These are phyloP conservation scores for Drosophila rubida DNA, from an alignment of 2,888 invertebrate species.

Conservation along the genomic window DNA sequence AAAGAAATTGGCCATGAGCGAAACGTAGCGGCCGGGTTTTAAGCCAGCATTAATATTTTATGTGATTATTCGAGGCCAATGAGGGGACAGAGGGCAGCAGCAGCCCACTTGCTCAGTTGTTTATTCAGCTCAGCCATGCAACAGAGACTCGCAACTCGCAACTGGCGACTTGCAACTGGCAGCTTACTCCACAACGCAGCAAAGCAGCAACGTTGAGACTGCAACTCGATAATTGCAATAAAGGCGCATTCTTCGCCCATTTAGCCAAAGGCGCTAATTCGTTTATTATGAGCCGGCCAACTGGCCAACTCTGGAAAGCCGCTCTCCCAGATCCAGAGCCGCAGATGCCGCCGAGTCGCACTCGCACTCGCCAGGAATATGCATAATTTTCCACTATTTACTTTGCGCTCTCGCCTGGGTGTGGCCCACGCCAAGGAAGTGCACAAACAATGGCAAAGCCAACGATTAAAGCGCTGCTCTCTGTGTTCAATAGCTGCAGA, in stretches of 20 bases:
- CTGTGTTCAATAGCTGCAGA: constrained; percentile 57
- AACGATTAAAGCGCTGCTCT: constrained; percentile 50
- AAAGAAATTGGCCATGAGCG: constrained; percentile 75
- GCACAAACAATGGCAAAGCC: constrained; percentile 55
- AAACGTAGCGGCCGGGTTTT: constrained; percentile 56
- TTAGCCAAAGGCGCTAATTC: constrained; percentile 78
- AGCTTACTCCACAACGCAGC: too few relatives aligned
- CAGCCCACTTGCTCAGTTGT: too few relatives aligned
- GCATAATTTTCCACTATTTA: constrained; percentile 61
- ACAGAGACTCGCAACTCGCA: constrained; percentile 46
- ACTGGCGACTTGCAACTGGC: too few relatives aligned
- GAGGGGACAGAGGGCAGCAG: constrained; percentile 16
- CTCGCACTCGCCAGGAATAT: constrained; percentile 56
- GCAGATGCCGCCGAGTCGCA: constrained; percentile 72
- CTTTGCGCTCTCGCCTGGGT: constrained; percentile 53
- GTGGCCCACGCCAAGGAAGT: constrained; percentile 52
- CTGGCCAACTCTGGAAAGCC: constrained; percentile 27
- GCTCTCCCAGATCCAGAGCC: constrained; percentile 49
- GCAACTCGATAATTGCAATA: constrained; percentile 76
- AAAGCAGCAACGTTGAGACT: constrained; percentile 1
- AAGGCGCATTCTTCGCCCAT: constrained; percentile 73
- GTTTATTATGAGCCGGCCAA: constrained; percentile 70
- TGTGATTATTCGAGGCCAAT: constrained; percentile 70
- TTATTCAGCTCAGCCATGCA: constrained; percentile 75
- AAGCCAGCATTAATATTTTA: constrained; percentile 78